Percentiles rank a stretch among this genome's conserved stretches.
These are phyloP conservation scores for Pungitius pungitius DNA, from an alignment of 2,113 vertebrate species.

Conservation along the genomic window DNA sequence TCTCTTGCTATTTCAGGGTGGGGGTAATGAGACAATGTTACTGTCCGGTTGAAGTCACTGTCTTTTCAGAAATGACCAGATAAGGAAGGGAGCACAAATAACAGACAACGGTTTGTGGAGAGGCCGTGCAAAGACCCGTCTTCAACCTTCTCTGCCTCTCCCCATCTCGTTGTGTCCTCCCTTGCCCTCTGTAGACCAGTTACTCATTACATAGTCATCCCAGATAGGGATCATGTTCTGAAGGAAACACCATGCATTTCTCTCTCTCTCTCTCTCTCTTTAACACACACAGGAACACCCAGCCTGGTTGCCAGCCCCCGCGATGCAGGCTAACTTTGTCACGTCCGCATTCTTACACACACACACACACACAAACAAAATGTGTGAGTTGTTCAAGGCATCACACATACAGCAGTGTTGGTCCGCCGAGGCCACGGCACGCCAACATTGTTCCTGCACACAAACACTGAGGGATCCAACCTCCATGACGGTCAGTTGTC, in stretches of 20 bases:
- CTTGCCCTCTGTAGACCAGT: conserved; percentile 47
- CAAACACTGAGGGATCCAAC: conserved; percentile 17
- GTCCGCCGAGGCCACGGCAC: conserved; percentile 33
- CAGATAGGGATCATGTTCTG: conserved; percentile 60
- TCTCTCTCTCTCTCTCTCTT: conserved; percentile 24
- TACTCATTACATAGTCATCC: conserved; percentile 70
- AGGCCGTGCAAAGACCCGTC: conserved; percentile 35
- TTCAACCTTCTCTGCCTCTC: background rate
- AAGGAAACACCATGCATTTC: conserved; percentile 54
- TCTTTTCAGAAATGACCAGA: conserved; percentile 31
- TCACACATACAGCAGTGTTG: background rate
- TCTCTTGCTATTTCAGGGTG: too few relatives aligned
- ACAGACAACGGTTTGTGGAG: too few relatives aligned
- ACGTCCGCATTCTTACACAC: conserved; percentile 26
- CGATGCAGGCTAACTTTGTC: conserved; percentile 55
- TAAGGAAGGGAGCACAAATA: conserved; percentile 13
- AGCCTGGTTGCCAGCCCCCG: too few relatives aligned
- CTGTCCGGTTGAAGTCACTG: conserved; percentile 18
- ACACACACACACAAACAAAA: conserved; percentile 11
- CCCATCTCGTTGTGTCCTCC: conserved; percentile 28
- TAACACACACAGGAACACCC: conserved; percentile 39
- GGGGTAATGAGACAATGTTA: background rate
- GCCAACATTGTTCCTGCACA: conserved; percentile 4
- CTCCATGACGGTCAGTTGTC: background rate
- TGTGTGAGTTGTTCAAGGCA: background rate